Base-by-base conservation (phyloP, 2,113 vertebrate species). In the Macquaria ambigua region DNA sequence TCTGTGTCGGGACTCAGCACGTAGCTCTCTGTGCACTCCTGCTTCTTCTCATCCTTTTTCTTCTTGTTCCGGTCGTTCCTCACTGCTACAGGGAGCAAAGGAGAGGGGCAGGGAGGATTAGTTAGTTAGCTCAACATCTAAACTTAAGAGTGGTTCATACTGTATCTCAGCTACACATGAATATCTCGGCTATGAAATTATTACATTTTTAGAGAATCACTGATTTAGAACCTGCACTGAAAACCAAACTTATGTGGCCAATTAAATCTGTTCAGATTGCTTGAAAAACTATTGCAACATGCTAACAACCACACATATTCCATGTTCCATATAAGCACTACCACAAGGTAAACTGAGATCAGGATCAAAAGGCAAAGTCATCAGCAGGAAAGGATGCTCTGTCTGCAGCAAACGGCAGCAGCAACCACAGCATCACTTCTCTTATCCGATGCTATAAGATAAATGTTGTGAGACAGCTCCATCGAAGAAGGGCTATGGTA, bases 61-160 rank as follows among this genome's bases (percentile, higher is more conserved):
- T 99, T 99, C 95, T 99, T 99, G 94, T 99, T 99, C 73, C 98
- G 94, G 95, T 99, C 98, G 0, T 99, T 99, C 83, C 98, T 96
- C 93, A 99, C 98, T 4, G 98, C 98, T 99, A 90, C 71, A 82
- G 8, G 28, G 71, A 72, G n/a, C n/a, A n/a, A 73, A 66, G 34
- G 5, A 61, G 62, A 74, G 25, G 5, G 68, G 55, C 31, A 70
- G 6, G 55, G 15, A 55, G 23, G 52, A 31, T 81, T 15, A 69
- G 16, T 20, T 43, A 48, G 46, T 16, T 48, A 48, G 46, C 46
- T 48, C 5, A 15, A 59, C 5, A 16, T 25, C 12, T 56, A 25
- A 37, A 3, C 23, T 64, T 25, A 48, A 53, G 21, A 66, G 23
- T 6, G 1, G 46, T 50, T 59, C 46, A 59, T 8, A 52, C 15